Evolutionary conservation across 2,888 invertebrate species (phyloP).

Genomic region (Drosophila mercatorum): DNA sequence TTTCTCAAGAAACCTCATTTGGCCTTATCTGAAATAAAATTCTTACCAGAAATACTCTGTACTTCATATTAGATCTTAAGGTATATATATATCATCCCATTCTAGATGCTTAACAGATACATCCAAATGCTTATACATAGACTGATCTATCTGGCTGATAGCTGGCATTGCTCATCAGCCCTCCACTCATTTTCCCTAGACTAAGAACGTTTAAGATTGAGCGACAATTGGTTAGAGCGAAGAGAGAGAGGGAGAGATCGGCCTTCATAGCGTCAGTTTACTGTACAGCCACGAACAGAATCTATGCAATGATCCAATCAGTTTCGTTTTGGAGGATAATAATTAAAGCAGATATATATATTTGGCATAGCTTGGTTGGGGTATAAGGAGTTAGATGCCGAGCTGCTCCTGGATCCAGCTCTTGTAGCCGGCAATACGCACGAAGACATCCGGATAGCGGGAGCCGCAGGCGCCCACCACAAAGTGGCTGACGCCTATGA

Average conservation of each 20-base stretch:
- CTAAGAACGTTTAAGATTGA: neutral
- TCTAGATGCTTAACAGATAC: too few species aligned
- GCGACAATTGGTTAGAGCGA: too few species aligned
- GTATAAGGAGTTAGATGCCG: slow-evolving; percentile 10
- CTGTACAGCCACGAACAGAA: neutral
- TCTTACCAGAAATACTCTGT: too few species aligned
- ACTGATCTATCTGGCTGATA: neutral
- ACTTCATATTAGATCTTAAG: neutral
- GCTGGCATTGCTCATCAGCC: neutral
- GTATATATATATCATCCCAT: neutral
- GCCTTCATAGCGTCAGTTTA: too few species aligned
- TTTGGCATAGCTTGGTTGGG: neutral
- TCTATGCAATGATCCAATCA: neutral
- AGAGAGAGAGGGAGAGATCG: too few species aligned
- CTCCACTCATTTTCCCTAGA: neutral
- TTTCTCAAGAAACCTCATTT: neutral
- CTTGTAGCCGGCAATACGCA: slow-evolving; percentile 54
- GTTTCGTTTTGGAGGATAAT: neutral
- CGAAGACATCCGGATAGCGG: slow-evolving; percentile 78
- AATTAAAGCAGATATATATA: slow-evolving; percentile 6
- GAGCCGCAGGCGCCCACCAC: slow-evolving; percentile 81
- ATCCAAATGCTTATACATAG: too few species aligned
- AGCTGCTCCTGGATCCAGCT: slow-evolving; percentile 67
- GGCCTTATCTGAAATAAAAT: too few species aligned
- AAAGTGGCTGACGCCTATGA: slow-evolving; percentile 76